Evolutionary conservation across 1,140 invertebrate genomes (phyloP), one percentile per base, ranked within the genome.

Genomic region (Drosophila biarmipes): DNA sequence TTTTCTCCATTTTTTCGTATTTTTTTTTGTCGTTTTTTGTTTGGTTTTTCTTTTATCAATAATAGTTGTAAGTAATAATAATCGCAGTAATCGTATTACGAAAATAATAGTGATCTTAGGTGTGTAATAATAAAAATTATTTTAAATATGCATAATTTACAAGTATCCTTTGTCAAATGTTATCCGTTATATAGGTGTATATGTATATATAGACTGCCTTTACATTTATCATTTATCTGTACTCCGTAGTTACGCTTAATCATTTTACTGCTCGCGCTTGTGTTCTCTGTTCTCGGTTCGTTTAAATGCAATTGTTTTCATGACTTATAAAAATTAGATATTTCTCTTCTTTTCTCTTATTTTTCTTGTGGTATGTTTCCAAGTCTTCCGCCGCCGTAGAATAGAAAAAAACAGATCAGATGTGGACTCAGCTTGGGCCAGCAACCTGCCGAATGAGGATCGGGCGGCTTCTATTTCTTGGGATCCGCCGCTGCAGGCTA

Each of bases 281-380:
- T 68, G 71, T 85, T 73, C 37, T 74, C 57, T 42, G 51, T 69
- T 80, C 61, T 69, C 74, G n/a, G 74, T 63, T 89, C 63, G 10
- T 90, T 87, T 91, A 91, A 91, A 91, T 91, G 90, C 90, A 91
- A 84, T 89, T 84, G 72, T 89, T 86, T 59, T 90, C 85, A 90
- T 90, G 86, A 90, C 73, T 77, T 86, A 81, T 64, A 89, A 85
- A 86, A 85, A 72, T 78, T 84, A 84, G 45, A 63, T 78, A 67
- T 63, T 61, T 73, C 43, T 59, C 58, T 57, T 57, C 53, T n/a
- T 12, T 11, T 19, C 29, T 42, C 21, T 40, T 1, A 11, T 35
- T 14, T 34, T 42, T 2, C 4, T 31, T 42, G 4, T 42, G 10
- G 10, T 19, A 10, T 45, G 19, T 6, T 49, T 38, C 12, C 45